Percentiles rank a stretch among this genome's conserved stretches.
These are phyloP conservation scores for Pavo muticus DNA, from an alignment of 2,113 vertebrate species.

Conservation along the genomic window DNA sequence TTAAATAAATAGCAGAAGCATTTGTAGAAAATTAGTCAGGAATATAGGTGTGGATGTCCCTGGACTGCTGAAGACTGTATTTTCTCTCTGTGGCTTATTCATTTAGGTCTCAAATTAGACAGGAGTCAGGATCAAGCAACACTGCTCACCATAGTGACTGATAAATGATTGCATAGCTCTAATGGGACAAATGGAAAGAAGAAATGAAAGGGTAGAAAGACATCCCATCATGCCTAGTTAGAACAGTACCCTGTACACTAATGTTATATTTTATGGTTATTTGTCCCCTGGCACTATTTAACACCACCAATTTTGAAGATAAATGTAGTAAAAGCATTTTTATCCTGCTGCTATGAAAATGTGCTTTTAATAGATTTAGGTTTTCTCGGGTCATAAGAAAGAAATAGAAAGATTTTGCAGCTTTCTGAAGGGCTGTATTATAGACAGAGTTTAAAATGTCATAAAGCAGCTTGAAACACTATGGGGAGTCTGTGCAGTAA, in stretches of 20 bases:
- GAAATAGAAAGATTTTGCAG: slow-evolving; percentile 57
- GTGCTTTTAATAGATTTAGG: slow-evolving; percentile 73
- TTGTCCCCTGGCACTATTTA: slow-evolving; percentile 72
- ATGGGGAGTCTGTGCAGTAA: slow-evolving; percentile 71
- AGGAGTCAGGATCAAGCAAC: slow-evolving; percentile 7
- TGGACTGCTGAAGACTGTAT: not conserved
- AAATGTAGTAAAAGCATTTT: slow-evolving; percentile 72
- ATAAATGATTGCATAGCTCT: slow-evolving; percentile 48
- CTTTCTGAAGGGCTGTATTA: slow-evolving; percentile 78
- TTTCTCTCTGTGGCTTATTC: not conserved
- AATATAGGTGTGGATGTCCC: not conserved
- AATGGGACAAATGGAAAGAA: slow-evolving; percentile 65
- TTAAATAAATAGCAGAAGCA: not conserved
- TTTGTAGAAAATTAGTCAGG: not conserved
- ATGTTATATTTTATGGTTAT: slow-evolving; percentile 77
- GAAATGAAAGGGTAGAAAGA: slow-evolving; percentile 64
- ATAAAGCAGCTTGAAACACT: slow-evolving; percentile 83
- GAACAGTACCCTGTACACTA: slow-evolving; percentile 55
- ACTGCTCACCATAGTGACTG: slow-evolving; percentile 25
- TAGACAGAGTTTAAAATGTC: slow-evolving; percentile 86
- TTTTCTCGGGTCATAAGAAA: slow-evolving; percentile 64
- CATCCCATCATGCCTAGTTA: slow-evolving; percentile 58
- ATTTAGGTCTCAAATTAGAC: not conserved
- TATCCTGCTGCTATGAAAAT: slow-evolving; percentile 71
- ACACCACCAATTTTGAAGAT: slow-evolving; percentile 68